Evolutionary conservation across 2,113 vertebrate genomes (phyloP), one percentile per base, ranked within the genome.

Genomic region (Corvus cornix): DNA sequence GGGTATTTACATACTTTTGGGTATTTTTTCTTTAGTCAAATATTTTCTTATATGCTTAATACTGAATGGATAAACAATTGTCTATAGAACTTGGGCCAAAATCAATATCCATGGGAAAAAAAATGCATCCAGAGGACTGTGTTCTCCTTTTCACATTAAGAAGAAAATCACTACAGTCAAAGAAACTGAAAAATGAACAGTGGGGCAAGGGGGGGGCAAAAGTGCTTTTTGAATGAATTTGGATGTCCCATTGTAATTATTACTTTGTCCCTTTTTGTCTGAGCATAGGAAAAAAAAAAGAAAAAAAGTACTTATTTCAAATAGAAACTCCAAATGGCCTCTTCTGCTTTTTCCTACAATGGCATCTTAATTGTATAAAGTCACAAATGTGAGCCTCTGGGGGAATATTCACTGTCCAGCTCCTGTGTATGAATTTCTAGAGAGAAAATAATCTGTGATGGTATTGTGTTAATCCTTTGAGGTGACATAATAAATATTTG

Each of bases 241-340:
- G 31, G 43, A 83, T 44, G 37, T 49, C 7, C 10, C 4, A 9
- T 16, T 68, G 7, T n/a, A 53, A 63, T n/a, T 16, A 53, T 20
- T 10, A 46, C 5, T 55, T 89, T 53, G 37, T 48, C 17, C 17
- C 3, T 28, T 68, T 73, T 83, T 55, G 13, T 43, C 11, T 73
- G n/a, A 46, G 4, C 9, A 18, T 3, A 46, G 13, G 12, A 0
- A 1, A 16, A 37, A 39, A 18, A 30, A 24, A 11, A 0, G 1
- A 24, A 24, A 60, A 60, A 58, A 15, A 1, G 2, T 10, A 9
- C 1, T 69, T 52, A 31, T 74, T 91, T 48, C 12, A 43, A 58
- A 85, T 4, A 66, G 14, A 53, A 59, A 26, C 9, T 33, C 39
- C 12, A 84, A 84, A 68, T 13, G 3, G 1, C 8, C 27, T 52